phyloP scores from a whole-genome alignment of 2,888 invertebrate genomes.

The Microplitis manilae region DNA sequence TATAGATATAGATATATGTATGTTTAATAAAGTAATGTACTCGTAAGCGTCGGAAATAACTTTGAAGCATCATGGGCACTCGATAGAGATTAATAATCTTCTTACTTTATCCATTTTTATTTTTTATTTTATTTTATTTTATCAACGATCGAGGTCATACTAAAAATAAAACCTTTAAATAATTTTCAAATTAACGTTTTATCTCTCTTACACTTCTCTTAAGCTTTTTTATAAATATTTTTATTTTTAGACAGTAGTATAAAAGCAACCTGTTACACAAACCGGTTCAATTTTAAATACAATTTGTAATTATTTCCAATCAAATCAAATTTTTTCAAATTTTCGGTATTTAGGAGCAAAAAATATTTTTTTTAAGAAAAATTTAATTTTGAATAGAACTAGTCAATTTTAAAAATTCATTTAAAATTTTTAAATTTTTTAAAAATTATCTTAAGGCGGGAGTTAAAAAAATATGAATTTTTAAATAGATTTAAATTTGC shows the following conservation, averaged over 20 bases:
- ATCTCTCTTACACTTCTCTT: not conserved
- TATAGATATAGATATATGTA: too few species aligned
- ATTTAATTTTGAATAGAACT: too few species aligned
- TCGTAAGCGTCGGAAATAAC: conserved; percentile 28
- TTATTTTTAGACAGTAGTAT: not conserved
- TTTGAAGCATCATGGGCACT: not conserved
- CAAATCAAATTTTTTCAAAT: too few species aligned
- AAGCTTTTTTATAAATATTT: not conserved
- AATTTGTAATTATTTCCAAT: not conserved
- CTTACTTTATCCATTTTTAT: too few species aligned
- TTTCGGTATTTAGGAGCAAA: too few species aligned
- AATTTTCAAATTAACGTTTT: conserved; percentile 8
- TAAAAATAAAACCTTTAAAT: conserved; percentile 8
- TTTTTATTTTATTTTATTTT: not conserved
- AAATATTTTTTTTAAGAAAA: too few species aligned
- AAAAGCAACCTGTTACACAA: conserved; percentile 14
- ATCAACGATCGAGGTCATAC: conserved; percentile 3
- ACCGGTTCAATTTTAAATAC: not conserved
- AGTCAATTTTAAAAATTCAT: too few species aligned
- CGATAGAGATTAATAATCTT: not conserved
- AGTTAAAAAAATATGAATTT: too few species aligned
- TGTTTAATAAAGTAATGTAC: not conserved
- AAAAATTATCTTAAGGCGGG: too few species aligned
- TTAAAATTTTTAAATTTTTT: too few species aligned
- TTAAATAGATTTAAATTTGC: too few species aligned